Conservation (phyloP, 2,113 vertebrate species). For the Dasyornis broadbenti region DNA sequence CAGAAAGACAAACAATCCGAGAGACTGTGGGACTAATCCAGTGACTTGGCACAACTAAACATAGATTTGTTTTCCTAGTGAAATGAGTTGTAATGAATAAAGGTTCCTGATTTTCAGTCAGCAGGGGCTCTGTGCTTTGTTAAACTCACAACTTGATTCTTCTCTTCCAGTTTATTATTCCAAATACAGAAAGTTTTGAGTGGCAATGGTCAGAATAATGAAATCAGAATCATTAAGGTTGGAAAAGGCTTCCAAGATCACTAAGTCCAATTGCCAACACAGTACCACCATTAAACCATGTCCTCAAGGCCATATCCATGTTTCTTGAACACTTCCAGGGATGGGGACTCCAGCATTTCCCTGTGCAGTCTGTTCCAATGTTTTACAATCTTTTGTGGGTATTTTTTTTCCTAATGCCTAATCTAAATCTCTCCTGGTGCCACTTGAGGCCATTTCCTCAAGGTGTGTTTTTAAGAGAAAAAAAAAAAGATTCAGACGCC, state of each 20-base stretch:
- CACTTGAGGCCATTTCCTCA: neutral
- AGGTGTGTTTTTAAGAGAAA: neutral
- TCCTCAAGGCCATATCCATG: neutral
- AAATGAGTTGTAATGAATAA: slow-evolving; percentile 37
- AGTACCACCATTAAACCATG: neutral
- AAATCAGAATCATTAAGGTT: neutral
- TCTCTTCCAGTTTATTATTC: neutral
- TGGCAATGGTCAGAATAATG: neutral
- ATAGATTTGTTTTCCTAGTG: neutral
- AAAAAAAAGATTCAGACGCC: neutral
- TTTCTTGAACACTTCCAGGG: neutral
- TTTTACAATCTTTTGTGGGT: neutral
- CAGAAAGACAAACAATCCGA: neutral
- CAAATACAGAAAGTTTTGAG: neutral
- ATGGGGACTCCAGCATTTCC: neutral
- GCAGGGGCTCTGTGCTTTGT: neutral
- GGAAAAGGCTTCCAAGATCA: neutral
- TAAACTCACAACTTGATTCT: neutral
- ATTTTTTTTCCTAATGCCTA: neutral
- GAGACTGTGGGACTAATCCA: neutral
- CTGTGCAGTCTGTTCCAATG: neutral
- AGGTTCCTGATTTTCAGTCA: slow-evolving; percentile 11
- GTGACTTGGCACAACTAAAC: neutral
- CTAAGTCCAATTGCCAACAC: neutral
- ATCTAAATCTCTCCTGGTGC: neutral